These are phyloP conservation scores for Dasyornis broadbenti DNA, from an alignment of 2,113 vertebrate genomes.

Conservation along the genomic window DNA sequence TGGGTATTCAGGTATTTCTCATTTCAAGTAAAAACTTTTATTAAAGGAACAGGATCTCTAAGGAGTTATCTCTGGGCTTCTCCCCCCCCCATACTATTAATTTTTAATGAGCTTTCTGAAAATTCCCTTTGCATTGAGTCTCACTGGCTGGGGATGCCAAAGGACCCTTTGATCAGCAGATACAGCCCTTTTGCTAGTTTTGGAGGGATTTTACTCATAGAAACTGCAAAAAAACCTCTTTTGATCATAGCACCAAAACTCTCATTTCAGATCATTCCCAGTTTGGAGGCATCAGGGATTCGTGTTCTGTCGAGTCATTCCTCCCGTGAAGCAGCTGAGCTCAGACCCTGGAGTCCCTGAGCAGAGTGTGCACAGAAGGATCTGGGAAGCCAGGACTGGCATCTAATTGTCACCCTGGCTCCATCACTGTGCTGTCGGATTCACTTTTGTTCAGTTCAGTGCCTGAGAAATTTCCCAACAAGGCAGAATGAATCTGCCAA, in stretches of 20 bases:
- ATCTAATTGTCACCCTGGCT: neutral
- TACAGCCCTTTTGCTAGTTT: neutral
- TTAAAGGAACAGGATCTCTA: neutral
- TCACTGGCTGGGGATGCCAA: neutral
- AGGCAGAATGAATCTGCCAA: neutral
- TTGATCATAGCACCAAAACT: neutral
- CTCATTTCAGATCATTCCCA: neutral
- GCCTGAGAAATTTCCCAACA: neutral
- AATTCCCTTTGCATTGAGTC: neutral
- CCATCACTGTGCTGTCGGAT: neutral
- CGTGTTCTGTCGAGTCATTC: neutral
- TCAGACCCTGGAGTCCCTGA: neutral
- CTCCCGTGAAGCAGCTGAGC: neutral
- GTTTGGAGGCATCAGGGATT: neutral
- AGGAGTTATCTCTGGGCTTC: neutral
- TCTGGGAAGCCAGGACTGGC: neutral
- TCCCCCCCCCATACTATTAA: neutral
- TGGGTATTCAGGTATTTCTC: neutral
- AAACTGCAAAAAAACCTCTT: neutral
- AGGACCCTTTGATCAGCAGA: neutral
- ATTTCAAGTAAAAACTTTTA: neutral
- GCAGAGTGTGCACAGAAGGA: neutral
- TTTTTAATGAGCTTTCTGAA: neutral
- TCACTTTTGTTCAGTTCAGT: neutral
- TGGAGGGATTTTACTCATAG: neutral